Evolutionary conservation across 2,797 vertebrate genomes (phyloP), one percentile per base, ranked within the genome.

Genomic region (Pangasius mekongensis): DNA sequence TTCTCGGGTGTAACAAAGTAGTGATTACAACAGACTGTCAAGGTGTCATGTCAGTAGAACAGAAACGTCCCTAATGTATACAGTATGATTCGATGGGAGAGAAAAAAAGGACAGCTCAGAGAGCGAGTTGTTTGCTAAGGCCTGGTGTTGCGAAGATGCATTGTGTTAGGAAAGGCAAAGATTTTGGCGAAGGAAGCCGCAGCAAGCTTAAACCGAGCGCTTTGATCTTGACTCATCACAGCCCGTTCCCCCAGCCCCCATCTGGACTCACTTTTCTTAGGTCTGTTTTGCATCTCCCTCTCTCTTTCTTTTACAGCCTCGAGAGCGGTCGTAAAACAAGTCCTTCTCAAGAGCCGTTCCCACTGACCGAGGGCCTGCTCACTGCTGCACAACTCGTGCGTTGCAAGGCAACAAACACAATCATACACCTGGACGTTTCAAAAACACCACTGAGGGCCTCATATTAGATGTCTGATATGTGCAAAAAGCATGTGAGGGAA

Each of bases 211-310:
- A 87, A 80, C 87, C 69, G 2, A 49, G 54, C 60, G 69, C 92
- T 92, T 93, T 93, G 91, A 93, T 91, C 91, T 92, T 43, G 77
- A 84, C 87, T 89, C 92, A 93, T 93, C 90, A 73, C 22, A 27
- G 88, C 36, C 62, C 64, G 74, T 87, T 92, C 86, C 88, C 82
- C 85, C 91, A 87, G 91, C 89, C 86, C 82, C 88, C 92, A 93
- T 94, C 93, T 93, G 92, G 93, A 92, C 88, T 92, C 90, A 91
- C 89, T 89, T 89, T 92, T 89, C 90, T 91, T 86, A 91, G 90
- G 91, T 89, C 93, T 93, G 92, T 88, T 91, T 90, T 91, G 89
- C 90, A 92, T 92, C 90, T 90, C 89, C 71, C 89, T 60, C 88
- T 88, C 83, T 89, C 85, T 33, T 69, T 89, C 91, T 91, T 94